Evolutionary conservation across 2,888 invertebrate genomes (phyloP).

Genomic region (Pheosia tremula): DNA sequence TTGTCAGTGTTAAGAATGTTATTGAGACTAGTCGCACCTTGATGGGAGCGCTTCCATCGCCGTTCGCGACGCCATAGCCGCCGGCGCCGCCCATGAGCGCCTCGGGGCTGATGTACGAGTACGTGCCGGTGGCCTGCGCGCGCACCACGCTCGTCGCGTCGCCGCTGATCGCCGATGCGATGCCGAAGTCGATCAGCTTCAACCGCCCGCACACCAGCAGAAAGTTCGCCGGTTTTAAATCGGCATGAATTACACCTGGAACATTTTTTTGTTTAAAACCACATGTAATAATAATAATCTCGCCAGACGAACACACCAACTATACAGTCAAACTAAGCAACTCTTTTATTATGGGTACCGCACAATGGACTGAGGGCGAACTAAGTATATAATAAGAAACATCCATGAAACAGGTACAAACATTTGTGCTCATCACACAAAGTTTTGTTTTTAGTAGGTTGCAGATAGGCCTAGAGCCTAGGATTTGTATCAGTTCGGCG

Average conservation of each 20-base stretch:
- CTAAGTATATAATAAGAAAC: too few species aligned
- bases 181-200: slow-evolving; percentile 99
- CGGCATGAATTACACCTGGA: slow-evolving; percentile 96
- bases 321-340: too few species aligned
- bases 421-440: too few species aligned
- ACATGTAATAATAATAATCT: too few species aligned
- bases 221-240: slow-evolving; percentile 98
- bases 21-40: slow-evolving; percentile 50
- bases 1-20: too few species aligned
- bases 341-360: too few species aligned
- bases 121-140: slow-evolving; percentile 93
- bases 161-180: slow-evolving; percentile 93
- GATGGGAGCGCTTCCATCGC: slow-evolving; percentile 66
- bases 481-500: too few species aligned
- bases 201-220: slow-evolving; percentile 92
- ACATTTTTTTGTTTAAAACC: not conserved
- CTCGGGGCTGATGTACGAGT: slow-evolving; percentile 98
- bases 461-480: too few species aligned
- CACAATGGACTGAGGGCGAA: too few species aligned
- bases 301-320: too few species aligned
- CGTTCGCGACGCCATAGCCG: slow-evolving; percentile 58
- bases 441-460: too few species aligned
- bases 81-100: slow-evolving; percentile 88
- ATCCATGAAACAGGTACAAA: too few species aligned
- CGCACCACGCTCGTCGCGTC: slow-evolving; percentile 96